Conservation (phyloP, 2,797 vertebrate species). For the Anomalospiza imberbis region DNA sequence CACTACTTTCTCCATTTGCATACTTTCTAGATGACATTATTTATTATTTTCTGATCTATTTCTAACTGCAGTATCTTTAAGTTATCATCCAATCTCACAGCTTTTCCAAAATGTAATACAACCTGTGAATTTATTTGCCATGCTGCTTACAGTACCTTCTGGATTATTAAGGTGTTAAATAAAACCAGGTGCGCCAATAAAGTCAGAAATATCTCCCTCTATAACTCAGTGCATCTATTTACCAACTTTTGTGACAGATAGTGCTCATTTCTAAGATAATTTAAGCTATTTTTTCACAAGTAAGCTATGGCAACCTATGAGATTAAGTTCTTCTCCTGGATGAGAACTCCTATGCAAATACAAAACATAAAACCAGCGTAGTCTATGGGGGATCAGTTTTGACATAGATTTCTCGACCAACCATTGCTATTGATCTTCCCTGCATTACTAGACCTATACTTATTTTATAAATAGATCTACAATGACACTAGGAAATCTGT, state of each 20-base stretch:
- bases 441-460: not conserved
- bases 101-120: not conserved
- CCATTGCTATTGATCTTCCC: not conserved
- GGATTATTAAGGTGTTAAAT: slow-evolving; percentile 52
- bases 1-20: not conserved
- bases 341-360: not conserved
- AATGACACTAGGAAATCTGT: not conserved
- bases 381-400: not conserved
- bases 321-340: not conserved
- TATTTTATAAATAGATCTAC: not conserved
- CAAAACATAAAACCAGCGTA: not conserved
- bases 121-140: slow-evolving; percentile 24
- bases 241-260: not conserved
- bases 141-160: not conserved
- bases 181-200: slow-evolving; percentile 28
- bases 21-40: not conserved
- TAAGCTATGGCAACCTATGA: not conserved
- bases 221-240: not conserved
- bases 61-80: not conserved
- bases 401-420: not conserved
- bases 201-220: not conserved
- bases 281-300: slow-evolving; percentile 5
- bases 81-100: slow-evolving; percentile 19
- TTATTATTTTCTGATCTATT: slow-evolving; percentile 14
- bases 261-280: not conserved